Conservation (phyloP, 2,797 vertebrate genomes). For the Poecilia velifera region DNA sequence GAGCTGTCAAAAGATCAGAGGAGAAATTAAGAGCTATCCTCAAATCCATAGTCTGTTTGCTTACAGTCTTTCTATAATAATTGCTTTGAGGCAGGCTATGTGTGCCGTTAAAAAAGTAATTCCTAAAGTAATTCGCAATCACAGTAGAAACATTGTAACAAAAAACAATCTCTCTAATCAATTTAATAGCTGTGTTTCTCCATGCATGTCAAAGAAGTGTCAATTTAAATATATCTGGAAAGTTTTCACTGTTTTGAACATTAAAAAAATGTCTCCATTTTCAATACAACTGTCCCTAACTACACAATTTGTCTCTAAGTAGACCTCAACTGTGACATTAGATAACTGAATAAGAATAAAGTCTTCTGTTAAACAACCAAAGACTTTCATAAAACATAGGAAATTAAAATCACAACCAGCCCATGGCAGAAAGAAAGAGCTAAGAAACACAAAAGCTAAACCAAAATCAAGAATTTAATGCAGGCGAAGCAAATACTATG, state of each 20-base stretch:
- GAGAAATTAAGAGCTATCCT: not conserved
- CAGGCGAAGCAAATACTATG: not conserved
- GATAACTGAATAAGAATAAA: constrained; percentile 3
- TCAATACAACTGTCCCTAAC: not conserved
- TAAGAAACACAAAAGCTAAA: not conserved
- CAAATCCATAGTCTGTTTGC: not conserved
- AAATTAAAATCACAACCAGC: not conserved
- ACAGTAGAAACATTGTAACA: not conserved
- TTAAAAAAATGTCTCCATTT: not conserved
- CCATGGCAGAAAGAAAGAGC: not conserved
- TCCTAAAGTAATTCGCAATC: not conserved
- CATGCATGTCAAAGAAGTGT: not conserved
- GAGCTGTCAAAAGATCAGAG: constrained; percentile 7
- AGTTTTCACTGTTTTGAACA: not conserved
- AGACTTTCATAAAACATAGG: not conserved
- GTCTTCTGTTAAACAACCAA: constrained; percentile 26
- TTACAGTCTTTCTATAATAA: not conserved
- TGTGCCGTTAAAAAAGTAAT: not conserved
- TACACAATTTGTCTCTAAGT: not conserved
- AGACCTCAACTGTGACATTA: no score
- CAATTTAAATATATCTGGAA: not conserved
- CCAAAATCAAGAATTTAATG: not conserved
- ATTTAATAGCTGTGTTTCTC: not conserved
- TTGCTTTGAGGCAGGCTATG: not conserved
- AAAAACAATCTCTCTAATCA: not conserved